phyloP scores from a whole-genome alignment of 2,797 vertebrate genomes.

The Hippopotamyrus pictus region DNA sequence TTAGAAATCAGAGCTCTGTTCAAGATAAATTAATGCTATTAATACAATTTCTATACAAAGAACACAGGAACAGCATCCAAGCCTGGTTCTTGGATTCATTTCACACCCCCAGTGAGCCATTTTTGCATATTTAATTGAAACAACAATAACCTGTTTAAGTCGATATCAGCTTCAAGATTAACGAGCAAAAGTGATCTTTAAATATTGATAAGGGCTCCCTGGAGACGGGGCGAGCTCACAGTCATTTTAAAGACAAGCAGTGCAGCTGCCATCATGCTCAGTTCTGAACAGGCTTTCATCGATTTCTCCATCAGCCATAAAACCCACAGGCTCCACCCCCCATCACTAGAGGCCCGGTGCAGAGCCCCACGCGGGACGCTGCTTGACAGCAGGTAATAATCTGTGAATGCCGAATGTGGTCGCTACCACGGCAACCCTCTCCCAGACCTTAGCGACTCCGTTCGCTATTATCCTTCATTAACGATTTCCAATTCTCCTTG shows the following conservation, averaged over 20 bases:
- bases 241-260: neutral
- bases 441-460: neutral
- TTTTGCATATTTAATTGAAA: neutral
- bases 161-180: neutral
- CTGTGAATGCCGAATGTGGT: neutral
- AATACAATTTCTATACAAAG: neutral
- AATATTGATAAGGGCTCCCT: neutral
- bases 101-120: neutral
- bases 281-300: neutral
- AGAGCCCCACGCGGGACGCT: neutral
- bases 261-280: neutral
- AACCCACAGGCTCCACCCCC: neutral
- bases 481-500: neutral
- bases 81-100: neutral
- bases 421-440: neutral
- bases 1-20: neutral
- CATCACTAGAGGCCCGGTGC: neutral
- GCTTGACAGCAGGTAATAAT: neutral
- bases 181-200: neutral
- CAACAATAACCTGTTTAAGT: neutral
- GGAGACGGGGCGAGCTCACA: neutral
- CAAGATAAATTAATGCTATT: neutral
- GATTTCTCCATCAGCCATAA: neutral
- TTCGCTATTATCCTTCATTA: slow-evolving; percentile 18
- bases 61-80: neutral